Evolutionary conservation across 1,140 invertebrate species (phyloP).

Genomic region (Venturia canescens): DNA sequence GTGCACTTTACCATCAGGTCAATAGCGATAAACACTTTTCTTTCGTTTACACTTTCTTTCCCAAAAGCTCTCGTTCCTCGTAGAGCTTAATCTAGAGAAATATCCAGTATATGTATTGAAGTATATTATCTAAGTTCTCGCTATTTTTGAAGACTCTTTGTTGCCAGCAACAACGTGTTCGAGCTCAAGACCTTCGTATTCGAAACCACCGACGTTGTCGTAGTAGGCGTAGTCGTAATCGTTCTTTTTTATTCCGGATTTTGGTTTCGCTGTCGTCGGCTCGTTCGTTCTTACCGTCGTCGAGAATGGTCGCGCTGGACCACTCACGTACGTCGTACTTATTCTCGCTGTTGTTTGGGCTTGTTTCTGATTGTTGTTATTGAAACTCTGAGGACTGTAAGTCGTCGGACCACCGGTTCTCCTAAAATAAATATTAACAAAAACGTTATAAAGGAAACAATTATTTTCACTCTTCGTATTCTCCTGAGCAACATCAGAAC

Average conservation of each 20-base stretch:
- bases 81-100: not conserved
- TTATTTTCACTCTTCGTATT: not conserved
- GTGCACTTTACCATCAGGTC: not conserved
- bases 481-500: too few relatives aligned
- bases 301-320: constrained; percentile 68
- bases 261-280: constrained; percentile 62
- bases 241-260: constrained; percentile 70
- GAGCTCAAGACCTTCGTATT: constrained; percentile 73
- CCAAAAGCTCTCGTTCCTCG: constrained; percentile 14
- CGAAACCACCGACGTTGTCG: constrained; percentile 70
- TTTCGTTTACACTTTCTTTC: constrained; percentile 3
- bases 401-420: constrained; percentile 65
- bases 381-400: constrained; percentile 69
- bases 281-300: constrained; percentile 67
- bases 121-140: constrained; percentile 57
- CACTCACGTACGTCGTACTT: constrained; percentile 66
- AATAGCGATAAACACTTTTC: not conserved
- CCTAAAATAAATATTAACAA: constrained; percentile 55
- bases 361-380: constrained; percentile 62
- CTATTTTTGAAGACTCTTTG: constrained; percentile 73
- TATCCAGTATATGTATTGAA: not conserved
- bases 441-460: not conserved
- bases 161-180: constrained; percentile 69
- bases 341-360: constrained; percentile 60
- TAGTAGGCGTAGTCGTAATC: constrained; percentile 76